Percentiles rank a stretch among this genome's conserved stretches.
Conservation (phyloP, 2,797 vertebrate genomes). For the Pampus argenteus region DNA sequence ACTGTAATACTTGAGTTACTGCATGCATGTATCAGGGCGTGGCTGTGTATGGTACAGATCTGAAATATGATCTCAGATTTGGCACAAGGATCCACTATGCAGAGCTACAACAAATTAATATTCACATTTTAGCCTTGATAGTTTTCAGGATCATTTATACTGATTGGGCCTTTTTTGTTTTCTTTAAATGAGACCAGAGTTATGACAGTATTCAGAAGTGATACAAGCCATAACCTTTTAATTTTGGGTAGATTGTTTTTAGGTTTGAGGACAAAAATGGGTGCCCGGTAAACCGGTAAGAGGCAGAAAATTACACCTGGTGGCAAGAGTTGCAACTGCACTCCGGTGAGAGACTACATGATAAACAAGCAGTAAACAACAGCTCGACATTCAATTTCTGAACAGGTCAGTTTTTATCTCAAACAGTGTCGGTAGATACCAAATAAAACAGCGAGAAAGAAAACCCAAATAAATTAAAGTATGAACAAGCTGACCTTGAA, state of each 20-base stretch:
- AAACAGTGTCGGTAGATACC: accelerated
- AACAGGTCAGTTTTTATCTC: accelerated
- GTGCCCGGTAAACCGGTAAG: no score
- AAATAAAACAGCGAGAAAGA: accelerated
- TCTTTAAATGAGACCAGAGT: no score
- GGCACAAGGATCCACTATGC: neutral
- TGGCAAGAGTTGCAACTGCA: constrained; percentile 47
- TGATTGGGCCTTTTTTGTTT: no score
- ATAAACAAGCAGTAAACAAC: constrained; percentile 10
- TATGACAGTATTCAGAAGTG: no score
- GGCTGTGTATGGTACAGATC: neutral
- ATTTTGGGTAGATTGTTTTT: no score
- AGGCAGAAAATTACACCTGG: constrained; percentile 34
- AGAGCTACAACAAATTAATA: neutral
- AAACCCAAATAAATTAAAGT: neutral
- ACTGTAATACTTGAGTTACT: neutral
- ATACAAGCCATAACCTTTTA: no score
- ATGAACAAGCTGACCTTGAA: constrained; percentile 74
- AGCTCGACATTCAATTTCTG: neutral
- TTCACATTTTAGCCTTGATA: neutral
- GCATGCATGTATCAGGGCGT: neutral
- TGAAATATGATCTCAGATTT: no score
- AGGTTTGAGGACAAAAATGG: no score
- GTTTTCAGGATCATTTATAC: neutral
- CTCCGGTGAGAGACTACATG: neutral